Evolutionary conservation across 1,140 invertebrate species (phyloP), one percentile per base, ranked within the genome.

Genomic region (Zophobas morio): DNA sequence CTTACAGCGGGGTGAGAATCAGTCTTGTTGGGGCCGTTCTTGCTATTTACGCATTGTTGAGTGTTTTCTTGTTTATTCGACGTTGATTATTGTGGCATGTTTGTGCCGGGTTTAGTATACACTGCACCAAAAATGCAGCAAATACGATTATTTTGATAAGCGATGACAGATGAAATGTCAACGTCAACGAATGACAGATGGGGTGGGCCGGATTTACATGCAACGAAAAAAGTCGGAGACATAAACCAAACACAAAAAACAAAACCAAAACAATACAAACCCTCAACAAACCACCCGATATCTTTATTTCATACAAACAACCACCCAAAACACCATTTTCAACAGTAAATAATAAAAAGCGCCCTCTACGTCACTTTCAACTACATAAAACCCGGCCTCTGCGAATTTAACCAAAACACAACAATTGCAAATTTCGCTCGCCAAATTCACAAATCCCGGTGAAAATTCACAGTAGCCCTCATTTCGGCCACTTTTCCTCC

Each of bases 101-200:
- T 72, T 51, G 32, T 6, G 3, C 39, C 37, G 39, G 37, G 3
- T 66, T 66, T 66, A 51, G 6, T 40, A 40, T 40, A n/a, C 71
- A 73, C 54, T 73, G 71, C 71, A 73, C 71, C 71, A 73, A 73
- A 53, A 73, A 56, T 73, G 71, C 71, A 73, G 71, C 54, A 73
- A 73, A 42, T 53, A 72, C 47, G 8, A 54, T 73, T 73, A 53
- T 36, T 73, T 56, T 53, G 71, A 56, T 49, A 73, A 54, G 2
- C 34, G 51, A 5, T 35, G 34, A 73, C 37, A 42, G 35, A 37
- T 63, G 35, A 63, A 63, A 35, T 66, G 37, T 42, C 37, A 40
- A 40, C 33, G 2, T 54, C 32, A 54, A 20, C 20, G 32, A 33
- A 1, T 66, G 60, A 66, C 60, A 42, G 2, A 2, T 66, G 20